A percentile compares a stretch with the other conserved stretches of the same genome.
Conservation (phyloP, 2,797 vertebrate genomes). For the Sebastes nivosus region DNA sequence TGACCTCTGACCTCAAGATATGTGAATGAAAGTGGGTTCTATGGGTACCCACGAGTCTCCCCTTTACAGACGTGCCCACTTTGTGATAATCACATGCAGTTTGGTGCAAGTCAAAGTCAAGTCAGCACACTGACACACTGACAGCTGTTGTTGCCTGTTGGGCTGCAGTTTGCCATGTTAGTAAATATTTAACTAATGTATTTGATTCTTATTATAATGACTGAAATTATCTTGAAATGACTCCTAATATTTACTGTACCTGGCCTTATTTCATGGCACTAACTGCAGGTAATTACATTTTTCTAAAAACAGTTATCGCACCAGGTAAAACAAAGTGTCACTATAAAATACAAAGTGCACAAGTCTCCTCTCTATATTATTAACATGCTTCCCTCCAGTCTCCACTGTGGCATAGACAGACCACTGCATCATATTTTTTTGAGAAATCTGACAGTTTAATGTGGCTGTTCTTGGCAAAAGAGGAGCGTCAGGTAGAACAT, state of each 20-base stretch:
- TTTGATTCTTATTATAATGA: not conserved
- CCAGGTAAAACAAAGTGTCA: not conserved
- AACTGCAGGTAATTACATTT: not conserved
- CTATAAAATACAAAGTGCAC: not conserved
- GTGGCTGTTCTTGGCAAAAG: not conserved
- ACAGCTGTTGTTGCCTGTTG: too few species aligned
- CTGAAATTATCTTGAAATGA: not conserved
- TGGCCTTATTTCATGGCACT: not conserved
- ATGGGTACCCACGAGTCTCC: too few species aligned
- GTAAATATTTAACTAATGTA: too few species aligned
- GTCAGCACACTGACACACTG: too few species aligned
- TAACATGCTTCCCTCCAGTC: not conserved
- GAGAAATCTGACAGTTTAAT: constrained; percentile 19
- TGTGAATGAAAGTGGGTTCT: too few species aligned
- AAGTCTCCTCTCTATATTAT: not conserved
- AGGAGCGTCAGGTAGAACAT: not conserved
- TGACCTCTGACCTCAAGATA: too few species aligned
- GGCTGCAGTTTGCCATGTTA: not conserved
- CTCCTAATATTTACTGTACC: not conserved
- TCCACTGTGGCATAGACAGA: not conserved
- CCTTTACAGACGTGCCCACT: too few species aligned
- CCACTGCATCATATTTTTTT: not conserved
- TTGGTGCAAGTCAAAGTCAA: too few species aligned
- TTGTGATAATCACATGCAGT: too few species aligned
- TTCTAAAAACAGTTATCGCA: not conserved